Conservation (phyloP, 1,140 invertebrate species). For the Scaptomyza pallida region DNA sequence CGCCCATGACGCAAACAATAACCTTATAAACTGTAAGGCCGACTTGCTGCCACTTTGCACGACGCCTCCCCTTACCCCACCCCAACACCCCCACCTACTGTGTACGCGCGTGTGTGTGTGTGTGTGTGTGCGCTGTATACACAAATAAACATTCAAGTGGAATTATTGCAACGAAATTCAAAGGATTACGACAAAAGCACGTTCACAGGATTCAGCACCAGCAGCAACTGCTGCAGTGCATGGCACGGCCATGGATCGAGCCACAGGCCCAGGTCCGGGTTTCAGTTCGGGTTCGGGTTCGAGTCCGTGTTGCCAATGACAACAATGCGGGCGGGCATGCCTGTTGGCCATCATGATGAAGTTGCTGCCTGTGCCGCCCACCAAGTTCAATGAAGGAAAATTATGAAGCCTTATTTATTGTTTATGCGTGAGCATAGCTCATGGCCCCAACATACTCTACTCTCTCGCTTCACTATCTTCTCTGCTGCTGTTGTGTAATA, state of each 20-base stretch:
- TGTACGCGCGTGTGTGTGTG: slow-evolving; percentile 16
- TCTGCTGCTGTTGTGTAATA: slow-evolving; percentile 47
- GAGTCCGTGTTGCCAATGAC: slow-evolving; percentile 71
- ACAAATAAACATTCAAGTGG: slow-evolving; percentile 83
- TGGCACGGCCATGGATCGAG: slow-evolving; percentile 66
- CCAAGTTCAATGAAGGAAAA: slow-evolving; percentile 79
- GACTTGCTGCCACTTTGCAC: slow-evolving; percentile 19
- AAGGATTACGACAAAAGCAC: slow-evolving; percentile 84
- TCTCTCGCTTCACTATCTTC: not conserved
- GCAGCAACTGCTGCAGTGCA: slow-evolving; percentile 60
- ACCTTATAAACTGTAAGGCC: slow-evolving; percentile 75
- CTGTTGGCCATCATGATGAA: slow-evolving; percentile 51
- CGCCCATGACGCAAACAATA: slow-evolving; percentile 79
- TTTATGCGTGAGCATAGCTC: slow-evolving; percentile 82
- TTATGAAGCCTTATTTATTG: slow-evolving; percentile 83
- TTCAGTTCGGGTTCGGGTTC: slow-evolving; percentile 28
- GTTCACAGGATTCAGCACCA: slow-evolving; percentile 75
- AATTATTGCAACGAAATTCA: slow-evolving; percentile 84
- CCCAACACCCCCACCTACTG: slow-evolving; percentile 2
- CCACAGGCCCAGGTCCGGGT: slow-evolving; percentile 38
- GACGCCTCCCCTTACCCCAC: slow-evolving; percentile 2
- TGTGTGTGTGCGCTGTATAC: slow-evolving; percentile 69
- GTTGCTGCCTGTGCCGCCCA: slow-evolving; percentile 15
- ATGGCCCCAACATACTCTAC: slow-evolving; percentile 30
- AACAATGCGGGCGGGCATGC: slow-evolving; percentile 70